Evolutionary conservation across 2,113 vertebrate genomes (phyloP), one percentile per base, ranked within the genome.

Genomic region (Antennarius striatus): DNA sequence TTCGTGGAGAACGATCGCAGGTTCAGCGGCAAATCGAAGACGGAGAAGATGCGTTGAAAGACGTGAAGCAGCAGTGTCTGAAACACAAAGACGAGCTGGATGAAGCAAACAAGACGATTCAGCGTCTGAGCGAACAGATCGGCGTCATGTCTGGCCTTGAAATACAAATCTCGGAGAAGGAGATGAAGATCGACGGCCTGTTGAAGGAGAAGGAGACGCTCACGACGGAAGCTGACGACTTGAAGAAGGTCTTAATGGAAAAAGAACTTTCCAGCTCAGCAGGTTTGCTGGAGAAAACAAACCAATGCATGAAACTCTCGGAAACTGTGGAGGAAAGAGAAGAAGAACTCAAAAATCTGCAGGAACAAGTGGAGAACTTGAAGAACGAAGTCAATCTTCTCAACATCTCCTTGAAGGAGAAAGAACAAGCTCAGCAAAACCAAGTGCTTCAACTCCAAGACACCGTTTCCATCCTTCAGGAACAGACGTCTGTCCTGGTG

Each of bases 281-380:
- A 54, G 87, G 74, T 71, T 84, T 95, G 58, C 73, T 81, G 2
- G 88, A 93, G 58, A 96, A 94, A 67, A 91, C 88, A 32, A 90
- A 76, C 4, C 90, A 94, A 49, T 95, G 89, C 60, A 56, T 58
- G 46, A 0, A 73, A 51, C 80, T 95, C 53, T 81, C 80, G 12
- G 71, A 80, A 63, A 84, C 80, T 9, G 77, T 96, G 15, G 67
- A 2, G 4, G 87, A 93, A 58, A 92, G 77, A 55, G 91, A 90
- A 45, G 88, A 93, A 22, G 63, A 83, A 4, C 40, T 86, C 28
- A 80, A 80, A 42, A 63, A 68, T 68, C 87, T 94, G 56, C 80
- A 75, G 12, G 79, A 90, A 15, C 90, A 92, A 65, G 54, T 91
- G 7, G 78, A 89, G 3, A 71, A 69, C 63, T 77, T 94, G 22